Conservation (phyloP, 2,113 vertebrate species). For the Rhombomys opimus region DNA sequence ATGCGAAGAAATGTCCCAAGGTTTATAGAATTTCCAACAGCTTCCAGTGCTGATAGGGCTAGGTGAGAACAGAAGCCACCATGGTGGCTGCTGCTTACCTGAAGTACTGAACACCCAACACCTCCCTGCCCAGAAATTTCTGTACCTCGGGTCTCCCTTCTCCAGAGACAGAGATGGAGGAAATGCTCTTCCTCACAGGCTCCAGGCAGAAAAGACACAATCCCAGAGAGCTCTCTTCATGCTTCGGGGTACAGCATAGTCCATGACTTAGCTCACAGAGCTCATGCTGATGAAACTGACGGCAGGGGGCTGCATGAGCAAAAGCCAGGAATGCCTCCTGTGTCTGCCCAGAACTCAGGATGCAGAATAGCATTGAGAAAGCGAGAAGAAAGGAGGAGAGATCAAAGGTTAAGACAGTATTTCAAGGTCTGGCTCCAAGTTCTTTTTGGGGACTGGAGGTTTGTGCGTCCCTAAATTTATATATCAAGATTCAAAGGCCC, state of each 20-base stretch:
- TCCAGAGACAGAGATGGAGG: neutral
- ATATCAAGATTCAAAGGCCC: neutral
- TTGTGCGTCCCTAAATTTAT: neutral
- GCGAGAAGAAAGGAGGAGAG: too few species aligned
- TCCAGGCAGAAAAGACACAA: neutral
- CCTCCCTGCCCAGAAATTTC: accelerated
- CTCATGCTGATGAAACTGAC: neutral
- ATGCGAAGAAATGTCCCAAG: neutral
- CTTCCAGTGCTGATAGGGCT: neutral
- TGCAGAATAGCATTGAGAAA: neutral
- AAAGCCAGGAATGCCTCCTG: neutral
- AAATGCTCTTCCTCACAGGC: neutral
- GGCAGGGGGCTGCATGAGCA: neutral
- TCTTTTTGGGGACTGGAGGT: neutral
- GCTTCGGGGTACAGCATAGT: neutral
- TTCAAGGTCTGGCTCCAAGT: neutral
- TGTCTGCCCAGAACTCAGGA: neutral
- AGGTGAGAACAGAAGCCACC: neutral
- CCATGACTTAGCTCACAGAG: neutral
- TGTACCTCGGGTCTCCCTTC: neutral
- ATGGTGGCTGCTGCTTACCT: neutral
- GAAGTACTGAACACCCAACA: neutral
- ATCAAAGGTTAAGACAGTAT: neutral
- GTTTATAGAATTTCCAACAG: too few species aligned
- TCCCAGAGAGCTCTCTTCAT: neutral